Evolutionary conservation across 2,888 invertebrate genomes (phyloP).

Genomic region (Himalopsyche anomala): DNA sequence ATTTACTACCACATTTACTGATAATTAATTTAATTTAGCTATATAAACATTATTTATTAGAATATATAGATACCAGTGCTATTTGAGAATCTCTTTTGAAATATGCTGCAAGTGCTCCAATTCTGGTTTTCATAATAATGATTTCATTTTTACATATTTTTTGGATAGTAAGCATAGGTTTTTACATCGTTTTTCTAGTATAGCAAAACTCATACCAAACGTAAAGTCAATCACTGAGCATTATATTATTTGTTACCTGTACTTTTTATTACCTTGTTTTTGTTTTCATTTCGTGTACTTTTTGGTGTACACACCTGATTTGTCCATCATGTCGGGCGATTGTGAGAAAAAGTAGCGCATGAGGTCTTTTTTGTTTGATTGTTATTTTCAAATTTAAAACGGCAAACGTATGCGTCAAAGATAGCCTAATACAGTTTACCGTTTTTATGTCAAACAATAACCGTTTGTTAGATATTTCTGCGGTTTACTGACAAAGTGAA

Average conservation of each 20-base stretch:
- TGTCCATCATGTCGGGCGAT: background rate
- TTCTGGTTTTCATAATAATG: background rate
- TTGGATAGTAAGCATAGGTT: background rate
- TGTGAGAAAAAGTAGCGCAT: conserved; percentile 16
- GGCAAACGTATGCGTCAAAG: conserved; percentile 21
- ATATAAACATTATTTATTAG: too few relatives aligned
- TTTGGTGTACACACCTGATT: background rate
- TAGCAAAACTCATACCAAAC: too few relatives aligned
- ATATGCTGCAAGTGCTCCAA: background rate
- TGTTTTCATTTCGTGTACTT: background rate
- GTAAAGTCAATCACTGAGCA: too few relatives aligned
- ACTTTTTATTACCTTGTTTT: too few relatives aligned
- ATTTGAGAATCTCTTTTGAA: background rate
- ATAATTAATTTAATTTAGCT: too few relatives aligned
- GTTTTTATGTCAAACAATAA: conserved; percentile 34
- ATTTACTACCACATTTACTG: too few relatives aligned
- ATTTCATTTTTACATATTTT: background rate
- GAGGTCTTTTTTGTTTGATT: background rate
- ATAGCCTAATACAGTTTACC: conserved; percentile 20
- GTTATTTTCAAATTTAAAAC: conserved; percentile 26
- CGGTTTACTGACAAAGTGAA: conserved; percentile 54
- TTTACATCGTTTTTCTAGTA: background rate
- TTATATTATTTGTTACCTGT: too few relatives aligned
- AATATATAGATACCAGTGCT: too few relatives aligned
- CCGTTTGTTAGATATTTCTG: conserved; percentile 28